Conservation (phyloP, 2,113 vertebrate species). For the Colinus virginianus region DNA sequence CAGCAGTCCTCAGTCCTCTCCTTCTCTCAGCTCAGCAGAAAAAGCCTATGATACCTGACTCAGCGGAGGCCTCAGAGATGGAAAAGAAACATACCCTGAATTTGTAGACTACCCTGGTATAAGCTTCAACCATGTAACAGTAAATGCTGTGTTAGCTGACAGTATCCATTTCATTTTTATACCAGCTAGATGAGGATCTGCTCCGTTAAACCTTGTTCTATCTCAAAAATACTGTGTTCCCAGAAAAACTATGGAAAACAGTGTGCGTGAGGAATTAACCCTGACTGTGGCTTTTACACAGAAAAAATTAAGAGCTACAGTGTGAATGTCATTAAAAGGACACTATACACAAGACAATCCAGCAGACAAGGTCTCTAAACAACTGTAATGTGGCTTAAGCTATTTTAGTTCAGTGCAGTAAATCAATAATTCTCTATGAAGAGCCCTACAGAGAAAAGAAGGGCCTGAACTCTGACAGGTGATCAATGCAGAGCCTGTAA, state of each 20-base stretch:
- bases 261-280: not conserved
- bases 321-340: not conserved
- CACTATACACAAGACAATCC: not conserved
- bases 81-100: not conserved
- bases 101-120: not conserved
- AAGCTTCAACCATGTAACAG: not conserved
- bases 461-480: not conserved
- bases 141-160: not conserved
- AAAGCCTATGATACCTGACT: not conserved
- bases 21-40: not conserved
- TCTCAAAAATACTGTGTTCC: not conserved
- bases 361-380: not conserved
- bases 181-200: not conserved
- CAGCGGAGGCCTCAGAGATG: not conserved
- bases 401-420: not conserved
- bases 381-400: not conserved
- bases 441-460: not conserved
- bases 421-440: not conserved
- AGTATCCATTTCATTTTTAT: rapidly evolving
- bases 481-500: not conserved
- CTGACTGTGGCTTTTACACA: not conserved
- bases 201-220: not conserved
- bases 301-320: not conserved
- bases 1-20: not conserved
- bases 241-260: not conserved